Evolutionary conservation across 2,113 vertebrate species (phyloP), one percentile per base, ranked within the genome.

Genomic region (Suricata suricatta): DNA sequence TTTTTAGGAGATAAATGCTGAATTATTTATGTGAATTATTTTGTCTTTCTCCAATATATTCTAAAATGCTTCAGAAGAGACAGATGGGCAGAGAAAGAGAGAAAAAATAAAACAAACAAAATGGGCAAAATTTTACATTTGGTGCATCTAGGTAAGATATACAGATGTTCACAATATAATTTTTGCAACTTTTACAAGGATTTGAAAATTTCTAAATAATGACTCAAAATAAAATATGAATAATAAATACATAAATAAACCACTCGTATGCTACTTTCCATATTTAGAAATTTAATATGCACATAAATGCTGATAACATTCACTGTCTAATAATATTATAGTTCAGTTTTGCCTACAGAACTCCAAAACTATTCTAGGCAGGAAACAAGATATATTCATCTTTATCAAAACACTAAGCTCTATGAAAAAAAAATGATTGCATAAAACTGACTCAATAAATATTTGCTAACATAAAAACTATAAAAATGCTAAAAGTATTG

Each of bases 1-100:
- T 7, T 94, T 96, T 85, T 68, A 96, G 7, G 17, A 91, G 11
- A 3, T 35, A 82, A 74, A 66, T 64, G 5, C 3, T 85, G 4
- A 95, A 64, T 88, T 81, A 44, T 87, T 82, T 82, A 82, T 85
- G 27, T 88, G 50, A 92, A 80, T 66, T 91, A 84, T 72, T 87
- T 93, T 90, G 3, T 29, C 38, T 76, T 94, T 77, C 29, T 86
- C 7, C 17, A 88, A 16, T 2, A 21, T 90, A 71, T 60, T 96
- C 47, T 82, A 89, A 83, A 68, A 80, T 84, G 5, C 9, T 79
- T 83, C 9, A 33, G 52, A 93, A 74, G 33, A 1, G 23, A 2
- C 8, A 82, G 38, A 76, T 23, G 6, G 31, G 54, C 2, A 41
- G 25, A 50, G 17, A 89, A 1, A 80, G 23, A 80, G 23, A 83